Evolutionary conservation across 1,140 invertebrate species (phyloP).

Genomic region (Heliothis virescens): DNA sequence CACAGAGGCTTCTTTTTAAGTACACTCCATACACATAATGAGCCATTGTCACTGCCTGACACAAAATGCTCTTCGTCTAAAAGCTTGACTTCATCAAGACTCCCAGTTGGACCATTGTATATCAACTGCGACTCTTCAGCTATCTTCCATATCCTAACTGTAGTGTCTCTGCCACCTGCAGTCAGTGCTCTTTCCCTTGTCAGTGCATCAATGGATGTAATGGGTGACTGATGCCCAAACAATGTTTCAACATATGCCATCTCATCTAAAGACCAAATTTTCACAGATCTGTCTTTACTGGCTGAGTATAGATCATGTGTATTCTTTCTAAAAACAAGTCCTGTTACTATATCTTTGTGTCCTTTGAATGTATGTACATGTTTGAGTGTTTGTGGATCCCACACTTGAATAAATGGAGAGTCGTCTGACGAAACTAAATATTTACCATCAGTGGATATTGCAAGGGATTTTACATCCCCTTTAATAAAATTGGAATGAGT

Average conservation of each 20-base stretch:
- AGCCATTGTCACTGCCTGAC: conserved; percentile 95
- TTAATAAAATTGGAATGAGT: conserved; percentile 85
- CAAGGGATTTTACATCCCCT: conserved; percentile 89
- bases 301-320: conserved; percentile 96
- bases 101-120: conserved; percentile 93
- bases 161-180: conserved; percentile 94
- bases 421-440: conserved; percentile 94
- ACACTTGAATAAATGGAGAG: conserved; percentile 93
- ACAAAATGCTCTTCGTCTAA: conserved; percentile 97
- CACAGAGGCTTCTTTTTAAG: conserved; percentile 96
- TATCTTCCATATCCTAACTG: conserved; percentile 97
- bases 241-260: conserved; percentile 98
- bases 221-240: conserved; percentile 96
- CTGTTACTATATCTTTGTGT: conserved; percentile 91
- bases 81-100: conserved; percentile 95
- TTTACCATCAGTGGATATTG: conserved; percentile 94
- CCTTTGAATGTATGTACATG: conserved; percentile 94
- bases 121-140: conserved; percentile 98
- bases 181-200: conserved; percentile 95
- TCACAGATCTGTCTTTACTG: conserved; percentile 94
- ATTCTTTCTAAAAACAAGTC: conserved; percentile 94
- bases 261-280: conserved; percentile 98
- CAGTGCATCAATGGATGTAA: conserved; percentile 96
- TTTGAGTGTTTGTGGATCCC: conserved; percentile 92
- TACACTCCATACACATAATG: conserved; percentile 94